Conservation (phyloP, 2,113 vertebrate species). For the Cryptoleucopteryx plumbea region DNA sequence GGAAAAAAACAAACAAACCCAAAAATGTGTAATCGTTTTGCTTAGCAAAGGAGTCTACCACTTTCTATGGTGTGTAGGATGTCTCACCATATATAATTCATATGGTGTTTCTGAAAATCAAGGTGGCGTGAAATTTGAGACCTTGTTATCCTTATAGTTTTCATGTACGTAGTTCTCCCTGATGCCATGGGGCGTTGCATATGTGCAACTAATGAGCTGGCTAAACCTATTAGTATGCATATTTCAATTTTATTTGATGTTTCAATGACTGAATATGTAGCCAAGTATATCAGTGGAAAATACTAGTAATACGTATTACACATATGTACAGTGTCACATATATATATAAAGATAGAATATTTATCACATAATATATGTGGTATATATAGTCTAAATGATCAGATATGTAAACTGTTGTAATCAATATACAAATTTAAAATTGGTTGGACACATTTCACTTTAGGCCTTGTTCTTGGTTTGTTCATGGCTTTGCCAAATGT, state of each 20-base stretch:
- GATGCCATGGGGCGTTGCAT: neutral
- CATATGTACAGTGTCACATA: neutral
- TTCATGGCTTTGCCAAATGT: neutral
- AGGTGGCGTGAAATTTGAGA: neutral
- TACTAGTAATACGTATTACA: neutral
- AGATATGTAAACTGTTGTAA: neutral
- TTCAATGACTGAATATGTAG: neutral
- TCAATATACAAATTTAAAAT: neutral
- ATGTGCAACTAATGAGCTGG: neutral
- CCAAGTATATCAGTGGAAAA: neutral
- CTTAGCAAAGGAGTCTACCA: neutral
- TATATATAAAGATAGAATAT: neutral
- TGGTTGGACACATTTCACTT: neutral
- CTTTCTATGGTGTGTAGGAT: neutral
- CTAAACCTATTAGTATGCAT: neutral
- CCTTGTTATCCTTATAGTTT: neutral
- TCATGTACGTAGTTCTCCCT: neutral
- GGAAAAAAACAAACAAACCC: accelerated
- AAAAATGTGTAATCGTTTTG: neutral
- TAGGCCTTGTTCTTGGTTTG: neutral
- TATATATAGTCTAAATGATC: neutral
- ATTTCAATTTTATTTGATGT: neutral
- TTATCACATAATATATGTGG: neutral
- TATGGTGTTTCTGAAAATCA: neutral
- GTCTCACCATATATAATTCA: neutral